Evolutionary conservation across 2,797 vertebrate species (phyloP), one percentile per base, ranked within the genome.

Genomic region (Danio tinwini): DNA sequence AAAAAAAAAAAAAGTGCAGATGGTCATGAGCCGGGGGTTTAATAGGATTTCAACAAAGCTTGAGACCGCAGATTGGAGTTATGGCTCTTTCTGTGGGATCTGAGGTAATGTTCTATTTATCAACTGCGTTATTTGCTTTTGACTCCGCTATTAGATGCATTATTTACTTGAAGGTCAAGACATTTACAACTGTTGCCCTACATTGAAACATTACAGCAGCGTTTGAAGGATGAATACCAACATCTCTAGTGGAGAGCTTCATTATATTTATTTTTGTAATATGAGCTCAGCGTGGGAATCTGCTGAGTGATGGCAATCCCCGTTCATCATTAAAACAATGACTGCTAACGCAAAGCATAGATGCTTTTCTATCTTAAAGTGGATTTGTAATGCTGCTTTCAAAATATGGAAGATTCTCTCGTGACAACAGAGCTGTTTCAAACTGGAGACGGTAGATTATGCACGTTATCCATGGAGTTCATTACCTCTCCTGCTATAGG

Each of bases 161-260:
- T 70, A 84, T 86, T 81, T 69, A 83, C 71, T 67, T 72, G 62
- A 82, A 84, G 75, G 76, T 85, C 83, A 83, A 76, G 78, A 67
- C 73, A 78, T 83, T 76, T 75, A 68, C 39, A n/a, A 37, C 47
- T 16, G 63, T 47, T 59, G 42, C 73, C 47, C 64, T 74, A 72
- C 58, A 71, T 44, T 49, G 16, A 29, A 55, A 61, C 76, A 65
- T 58, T 56, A 59, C 7, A 29, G 10, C 78, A 74, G 47, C 61
- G 19, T 81, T 74, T 67, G 19, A 53, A 84, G 82, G 13, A 62
- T 81, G 50, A 64, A 72, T 47, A 45, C 14, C 59, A 72, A 78
- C 67, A 65, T 81, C 47, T 82, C 56, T 7, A 40, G 59, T 49
- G 44, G 19, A 74, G 42, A 45, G 29, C 55, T 44, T 58, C 53